Percentiles rank a stretch among this genome's conserved stretches.
phyloP scores from a whole-genome alignment of 2,797 vertebrate genomes.

The Podarcis lilfordi region DNA sequence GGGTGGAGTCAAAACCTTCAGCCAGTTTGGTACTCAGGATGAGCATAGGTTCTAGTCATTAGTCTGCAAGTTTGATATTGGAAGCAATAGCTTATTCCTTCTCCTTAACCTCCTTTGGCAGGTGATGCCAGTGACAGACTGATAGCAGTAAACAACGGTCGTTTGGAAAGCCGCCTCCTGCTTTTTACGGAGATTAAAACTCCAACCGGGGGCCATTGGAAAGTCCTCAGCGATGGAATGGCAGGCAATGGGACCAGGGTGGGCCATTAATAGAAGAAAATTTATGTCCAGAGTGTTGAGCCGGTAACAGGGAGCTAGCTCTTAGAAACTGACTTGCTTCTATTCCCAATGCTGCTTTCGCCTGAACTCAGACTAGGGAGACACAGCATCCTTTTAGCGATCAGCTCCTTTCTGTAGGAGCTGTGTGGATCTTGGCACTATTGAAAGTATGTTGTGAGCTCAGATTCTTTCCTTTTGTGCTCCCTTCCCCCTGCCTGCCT shows the following conservation, averaged over 20 bases:
- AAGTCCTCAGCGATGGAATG: conserved; percentile 41
- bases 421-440: background rate
- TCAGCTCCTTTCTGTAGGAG: background rate
- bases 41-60: conserved; percentile 44
- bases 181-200: conserved; percentile 66
- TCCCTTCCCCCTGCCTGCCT: too few relatives aligned
- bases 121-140: conserved; percentile 37
- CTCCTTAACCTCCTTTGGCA: background rate
- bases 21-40: fast-evolving
- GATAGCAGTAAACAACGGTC: conserved; percentile 56
- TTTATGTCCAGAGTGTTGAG: conserved; percentile 57
- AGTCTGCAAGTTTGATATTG: conserved; percentile 53
- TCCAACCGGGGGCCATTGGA: conserved; percentile 57
- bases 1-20: background rate
- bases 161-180: conserved; percentile 60
- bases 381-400: background rate
- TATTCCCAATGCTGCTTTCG: conserved; percentile 27
- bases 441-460: fast-evolving
- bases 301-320: conserved; percentile 20
- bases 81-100: conserved; percentile 54
- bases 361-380: conserved; percentile 52
- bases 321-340: conserved; percentile 48
- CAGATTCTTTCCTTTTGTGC: background rate
- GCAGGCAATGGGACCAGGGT: conserved; percentile 38
- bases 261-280: conserved; percentile 70